Evolutionary conservation across 35 echinoderm and acorn worm species (phyloP).

Genomic region (Antedon bifida): DNA sequence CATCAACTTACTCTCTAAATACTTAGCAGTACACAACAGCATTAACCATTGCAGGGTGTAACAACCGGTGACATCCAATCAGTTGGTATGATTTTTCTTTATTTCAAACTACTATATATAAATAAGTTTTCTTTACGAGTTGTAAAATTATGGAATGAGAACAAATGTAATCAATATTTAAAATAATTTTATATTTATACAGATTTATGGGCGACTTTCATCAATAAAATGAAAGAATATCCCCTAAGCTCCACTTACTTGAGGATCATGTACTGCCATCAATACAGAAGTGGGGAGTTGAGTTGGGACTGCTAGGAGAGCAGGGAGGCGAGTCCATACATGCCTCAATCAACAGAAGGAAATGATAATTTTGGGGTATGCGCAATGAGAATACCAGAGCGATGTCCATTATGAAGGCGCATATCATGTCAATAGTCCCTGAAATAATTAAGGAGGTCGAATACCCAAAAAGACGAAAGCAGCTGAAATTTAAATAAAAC

Average conservation of each 20-base stretch:
- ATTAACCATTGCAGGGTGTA: neutral
- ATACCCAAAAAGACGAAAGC: no score
- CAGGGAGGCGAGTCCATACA: constrained; percentile 50
- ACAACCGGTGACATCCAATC: no score
- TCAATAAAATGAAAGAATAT: neutral
- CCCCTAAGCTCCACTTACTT: constrained; percentile 36
- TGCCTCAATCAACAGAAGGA: constrained; percentile 22
- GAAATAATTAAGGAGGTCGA: neutral
- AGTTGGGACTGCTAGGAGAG: constrained; percentile 25
- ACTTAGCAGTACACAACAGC: neutral
- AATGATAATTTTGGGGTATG: constrained; percentile 19
- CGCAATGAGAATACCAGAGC: constrained; percentile 3
- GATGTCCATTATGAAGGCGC: constrained; percentile 13
- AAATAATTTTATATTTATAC: no score
- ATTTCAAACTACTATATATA: no score
- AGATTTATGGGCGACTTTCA: constrained; percentile 8
- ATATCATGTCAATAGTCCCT: neutral
- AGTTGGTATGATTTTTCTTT: no score
- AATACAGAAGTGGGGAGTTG: constrained; percentile 22
- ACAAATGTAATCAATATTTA: no score
- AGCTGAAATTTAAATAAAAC: no score
- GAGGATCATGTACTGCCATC: constrained; percentile 36
- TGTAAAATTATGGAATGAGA: no score
- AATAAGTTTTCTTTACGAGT: no score
- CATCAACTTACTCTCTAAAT: neutral